Evolutionary conservation across 2,888 invertebrate species (phyloP).

Genomic region (Alsophila aescularia): DNA sequence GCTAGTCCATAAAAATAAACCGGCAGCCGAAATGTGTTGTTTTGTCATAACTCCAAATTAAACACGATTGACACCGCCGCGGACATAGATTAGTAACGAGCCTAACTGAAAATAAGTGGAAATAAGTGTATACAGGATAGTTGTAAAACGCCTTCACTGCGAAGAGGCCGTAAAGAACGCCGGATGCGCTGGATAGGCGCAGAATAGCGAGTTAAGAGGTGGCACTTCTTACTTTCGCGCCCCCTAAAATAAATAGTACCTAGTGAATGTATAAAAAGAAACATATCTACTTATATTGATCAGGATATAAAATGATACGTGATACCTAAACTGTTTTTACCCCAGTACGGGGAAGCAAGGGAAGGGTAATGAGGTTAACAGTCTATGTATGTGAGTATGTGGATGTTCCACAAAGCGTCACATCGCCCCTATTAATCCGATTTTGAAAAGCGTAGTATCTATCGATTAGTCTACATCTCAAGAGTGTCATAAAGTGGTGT

Average conservation of each 20-base stretch:
- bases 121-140: constrained; percentile 50
- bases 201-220: constrained; percentile 32
- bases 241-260: background rate
- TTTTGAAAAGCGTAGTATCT: no score
- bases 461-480: no score
- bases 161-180: constrained; percentile 74
- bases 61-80: background rate
- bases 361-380: no score
- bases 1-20: background rate
- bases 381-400: no score
- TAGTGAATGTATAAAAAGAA: background rate
- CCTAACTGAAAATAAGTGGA: constrained; percentile 58
- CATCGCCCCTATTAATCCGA: no score
- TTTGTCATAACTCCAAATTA: constrained; percentile 3
- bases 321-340: no score
- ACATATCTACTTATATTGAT: no score
- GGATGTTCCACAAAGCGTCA: no score
- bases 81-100: constrained; percentile 14
- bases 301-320: no score
- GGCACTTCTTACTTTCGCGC: background rate
- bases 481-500: no score
- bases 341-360: no score
- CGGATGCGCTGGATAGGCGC: constrained; percentile 57
- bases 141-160: constrained; percentile 73
- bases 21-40: background rate